phyloP scores from a whole-genome alignment of 2,797 vertebrate species.

The Philypnodon macrostomus region DNA sequence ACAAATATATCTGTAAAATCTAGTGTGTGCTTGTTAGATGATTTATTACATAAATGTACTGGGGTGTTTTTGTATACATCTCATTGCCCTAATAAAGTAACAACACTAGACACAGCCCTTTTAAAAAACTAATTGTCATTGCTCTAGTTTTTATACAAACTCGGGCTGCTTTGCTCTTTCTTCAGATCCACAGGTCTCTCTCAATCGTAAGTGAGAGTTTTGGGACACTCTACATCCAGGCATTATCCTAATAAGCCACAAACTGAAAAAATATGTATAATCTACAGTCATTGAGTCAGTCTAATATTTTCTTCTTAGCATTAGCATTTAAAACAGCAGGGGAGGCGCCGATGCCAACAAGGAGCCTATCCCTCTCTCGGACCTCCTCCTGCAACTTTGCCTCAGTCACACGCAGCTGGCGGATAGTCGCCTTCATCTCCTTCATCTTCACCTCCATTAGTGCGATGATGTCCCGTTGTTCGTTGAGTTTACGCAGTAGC shows the following conservation, averaged over 20 bases:
- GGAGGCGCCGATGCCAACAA: slow-evolving; percentile 60
- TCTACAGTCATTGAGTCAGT: neutral
- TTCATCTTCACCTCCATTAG: slow-evolving; percentile 99
- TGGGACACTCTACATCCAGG: slow-evolving; percentile 17
- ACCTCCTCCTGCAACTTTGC: slow-evolving; percentile 92
- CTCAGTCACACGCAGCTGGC: slow-evolving; percentile 86
- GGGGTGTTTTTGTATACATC: neutral
- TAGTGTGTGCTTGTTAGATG: neutral
- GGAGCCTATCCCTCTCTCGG: slow-evolving; percentile 88
- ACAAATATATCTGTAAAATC: too few species aligned
- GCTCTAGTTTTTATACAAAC: slow-evolving; percentile 61
- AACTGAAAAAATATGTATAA: neutral
- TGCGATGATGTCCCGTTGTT: slow-evolving; percentile 95
- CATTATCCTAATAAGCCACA: slow-evolving; percentile 1
- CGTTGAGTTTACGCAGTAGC: slow-evolving; percentile 92
- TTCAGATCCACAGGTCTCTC: neutral
- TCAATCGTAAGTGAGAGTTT: slow-evolving; percentile 14
- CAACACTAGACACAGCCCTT: neutral
- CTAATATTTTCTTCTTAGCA: slow-evolving; percentile 79
- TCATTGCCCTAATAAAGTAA: neutral
- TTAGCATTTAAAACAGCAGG: slow-evolving; percentile 21
- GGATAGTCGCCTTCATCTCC: slow-evolving; percentile 96
- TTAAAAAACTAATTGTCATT: slow-evolving; percentile 57
- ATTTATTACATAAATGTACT: neutral
- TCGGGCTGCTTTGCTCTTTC: slow-evolving; percentile 17